Percentiles rank a stretch among this genome's conserved stretches.
These are phyloP conservation scores for Triplophysa dalaica DNA, from an alignment of 2,113 vertebrate species.

Conservation along the genomic window DNA sequence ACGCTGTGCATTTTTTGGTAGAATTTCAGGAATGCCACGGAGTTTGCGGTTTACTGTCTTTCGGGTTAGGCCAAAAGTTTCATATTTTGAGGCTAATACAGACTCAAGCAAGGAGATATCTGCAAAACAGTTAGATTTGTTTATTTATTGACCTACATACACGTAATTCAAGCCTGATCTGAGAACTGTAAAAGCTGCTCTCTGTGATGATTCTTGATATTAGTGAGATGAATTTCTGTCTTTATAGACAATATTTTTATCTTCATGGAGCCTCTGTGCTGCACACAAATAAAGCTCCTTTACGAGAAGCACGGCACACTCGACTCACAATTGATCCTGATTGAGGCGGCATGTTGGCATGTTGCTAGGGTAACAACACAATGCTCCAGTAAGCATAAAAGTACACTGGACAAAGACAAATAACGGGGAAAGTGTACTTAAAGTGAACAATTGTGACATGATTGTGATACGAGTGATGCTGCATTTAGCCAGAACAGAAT, in stretches of 20 bases:
- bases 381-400: neutral
- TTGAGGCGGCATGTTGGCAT: neutral
- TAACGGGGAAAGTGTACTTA: neutral
- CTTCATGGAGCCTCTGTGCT: neutral
- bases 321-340: no score
- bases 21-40: conserved; percentile 4
- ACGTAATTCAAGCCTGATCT: neutral
- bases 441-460: no score
- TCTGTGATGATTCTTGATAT: neutral
- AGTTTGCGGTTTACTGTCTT: conserved; percentile 17
- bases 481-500: no score
- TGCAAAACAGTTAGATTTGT: neutral
- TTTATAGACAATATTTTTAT: neutral
- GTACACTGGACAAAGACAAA: neutral
- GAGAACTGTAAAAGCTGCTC: neutral
- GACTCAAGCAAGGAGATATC: neutral
- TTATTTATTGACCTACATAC: neutral
- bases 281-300: neutral
- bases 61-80: neutral
- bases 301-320: no score
- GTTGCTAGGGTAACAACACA: neutral
- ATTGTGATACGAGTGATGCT: no score
- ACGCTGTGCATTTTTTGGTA: conserved; percentile 22
- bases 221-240: neutral
- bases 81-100: neutral